A percentile compares a stretch with the other conserved stretches of the same genome.
Conservation (phyloP, 1,140 invertebrate genomes). For the Hesperophylax magnus region DNA sequence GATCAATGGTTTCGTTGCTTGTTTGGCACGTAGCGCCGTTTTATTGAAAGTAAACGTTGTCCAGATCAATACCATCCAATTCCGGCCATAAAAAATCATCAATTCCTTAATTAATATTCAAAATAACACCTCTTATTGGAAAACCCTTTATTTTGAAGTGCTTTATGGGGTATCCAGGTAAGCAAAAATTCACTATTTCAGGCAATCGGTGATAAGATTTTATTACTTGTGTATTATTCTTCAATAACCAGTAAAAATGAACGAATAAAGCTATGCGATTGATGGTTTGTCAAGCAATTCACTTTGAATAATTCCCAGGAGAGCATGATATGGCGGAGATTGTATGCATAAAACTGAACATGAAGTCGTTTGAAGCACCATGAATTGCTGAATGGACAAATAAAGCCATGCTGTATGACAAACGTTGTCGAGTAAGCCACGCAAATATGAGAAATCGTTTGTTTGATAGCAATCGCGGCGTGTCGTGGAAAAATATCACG, state of each 20-base stretch:
- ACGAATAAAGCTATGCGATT: background rate
- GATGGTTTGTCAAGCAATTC: background rate
- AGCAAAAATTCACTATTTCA: too few relatives aligned
- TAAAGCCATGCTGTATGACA: constrained; percentile 34
- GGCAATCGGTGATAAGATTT: background rate
- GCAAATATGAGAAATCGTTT: constrained; percentile 41
- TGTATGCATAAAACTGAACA: constrained; percentile 12
- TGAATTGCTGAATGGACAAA: constrained; percentile 42
- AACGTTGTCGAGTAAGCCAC: constrained; percentile 38
- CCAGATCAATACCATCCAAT: too few relatives aligned
- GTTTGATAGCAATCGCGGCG: constrained; percentile 41
- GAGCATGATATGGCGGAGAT: background rate
- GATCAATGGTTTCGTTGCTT: too few relatives aligned
- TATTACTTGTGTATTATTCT: background rate
- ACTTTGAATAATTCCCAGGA: constrained; percentile 18
- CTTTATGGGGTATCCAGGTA: too few relatives aligned
- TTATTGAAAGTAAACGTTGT: too few relatives aligned
- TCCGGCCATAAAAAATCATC: too few relatives aligned
- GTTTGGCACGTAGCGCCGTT: too few relatives aligned
- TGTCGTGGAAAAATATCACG: constrained; percentile 30
- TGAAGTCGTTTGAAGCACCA: constrained; percentile 19
- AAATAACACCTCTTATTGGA: too few relatives aligned
- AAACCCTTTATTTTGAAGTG: too few relatives aligned
- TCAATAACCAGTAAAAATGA: background rate
- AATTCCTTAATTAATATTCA: too few relatives aligned